These are phyloP conservation scores for Acrossocheilus wenchowensis DNA, from an alignment of 2,797 vertebrate genomes.

Conservation along the genomic window DNA sequence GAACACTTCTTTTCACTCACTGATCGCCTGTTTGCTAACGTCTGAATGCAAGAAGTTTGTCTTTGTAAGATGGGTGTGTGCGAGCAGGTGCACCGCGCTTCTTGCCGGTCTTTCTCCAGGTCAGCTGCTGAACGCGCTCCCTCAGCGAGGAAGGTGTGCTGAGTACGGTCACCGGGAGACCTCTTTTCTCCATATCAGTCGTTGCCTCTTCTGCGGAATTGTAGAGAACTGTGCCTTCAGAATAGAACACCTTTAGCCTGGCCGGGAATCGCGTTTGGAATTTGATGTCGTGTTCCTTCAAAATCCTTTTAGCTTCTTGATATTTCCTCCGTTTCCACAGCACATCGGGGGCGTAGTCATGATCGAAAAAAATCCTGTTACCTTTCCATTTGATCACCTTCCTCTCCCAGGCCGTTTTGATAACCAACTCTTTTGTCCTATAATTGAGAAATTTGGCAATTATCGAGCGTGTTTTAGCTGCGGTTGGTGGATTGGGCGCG, in stretches of 20 bases:
- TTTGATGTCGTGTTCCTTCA: background rate
- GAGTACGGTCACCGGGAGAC: background rate
- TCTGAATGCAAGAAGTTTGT: background rate
- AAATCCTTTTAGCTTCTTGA: background rate
- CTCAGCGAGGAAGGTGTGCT: background rate
- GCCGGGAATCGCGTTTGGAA: background rate
- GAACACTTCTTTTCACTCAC: background rate
- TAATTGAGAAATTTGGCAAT: background rate
- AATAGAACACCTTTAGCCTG: background rate
- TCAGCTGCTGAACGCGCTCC: background rate
- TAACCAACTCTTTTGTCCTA: background rate
- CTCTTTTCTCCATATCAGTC: background rate
- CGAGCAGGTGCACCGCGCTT: background rate
- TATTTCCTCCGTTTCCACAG: conserved; percentile 10
- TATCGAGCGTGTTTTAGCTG: background rate
- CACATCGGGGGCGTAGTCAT: background rate
- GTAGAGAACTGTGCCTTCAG: background rate
- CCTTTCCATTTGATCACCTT: background rate
- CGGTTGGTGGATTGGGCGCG: background rate
- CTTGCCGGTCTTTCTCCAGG: background rate
- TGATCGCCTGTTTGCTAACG: background rate
- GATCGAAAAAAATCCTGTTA: background rate
- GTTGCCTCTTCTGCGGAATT: background rate
- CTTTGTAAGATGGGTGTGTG: background rate
- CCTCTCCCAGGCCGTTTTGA: background rate